Evolutionary conservation across 2,113 vertebrate genomes (phyloP).

Genomic region (Ptyas mucosa): DNA sequence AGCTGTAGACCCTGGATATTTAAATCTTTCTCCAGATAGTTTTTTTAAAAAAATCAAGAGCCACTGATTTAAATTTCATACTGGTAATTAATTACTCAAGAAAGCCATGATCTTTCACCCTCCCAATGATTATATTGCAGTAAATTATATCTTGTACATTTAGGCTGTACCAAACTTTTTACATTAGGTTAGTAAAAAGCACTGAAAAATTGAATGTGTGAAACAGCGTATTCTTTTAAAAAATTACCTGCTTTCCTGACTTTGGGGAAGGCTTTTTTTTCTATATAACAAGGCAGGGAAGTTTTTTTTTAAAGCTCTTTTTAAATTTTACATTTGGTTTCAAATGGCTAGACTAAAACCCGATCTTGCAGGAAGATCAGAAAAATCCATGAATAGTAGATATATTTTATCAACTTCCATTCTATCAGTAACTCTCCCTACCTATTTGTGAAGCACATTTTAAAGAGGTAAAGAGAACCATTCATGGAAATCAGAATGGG

Average conservation of each 20-base stretch:
- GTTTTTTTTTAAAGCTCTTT: background rate
- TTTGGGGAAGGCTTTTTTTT: background rate
- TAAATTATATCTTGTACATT: background rate
- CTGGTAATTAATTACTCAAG: too few relatives aligned
- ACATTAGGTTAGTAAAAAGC: background rate
- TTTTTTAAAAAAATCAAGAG: background rate
- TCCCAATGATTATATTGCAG: background rate
- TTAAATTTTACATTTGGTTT: background rate
- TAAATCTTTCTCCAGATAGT: background rate
- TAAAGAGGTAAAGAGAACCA: background rate
- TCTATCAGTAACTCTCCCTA: background rate
- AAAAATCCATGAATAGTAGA: too few relatives aligned
- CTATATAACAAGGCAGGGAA: background rate
- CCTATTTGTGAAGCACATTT: background rate
- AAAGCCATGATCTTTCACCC: background rate
- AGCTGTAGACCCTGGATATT: background rate
- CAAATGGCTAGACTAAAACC: background rate
- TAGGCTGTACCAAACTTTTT: background rate
- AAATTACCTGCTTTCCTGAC: background rate
- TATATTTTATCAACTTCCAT: background rate
- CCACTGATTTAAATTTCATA: background rate
- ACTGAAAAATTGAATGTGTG: background rate
- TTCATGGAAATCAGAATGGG: background rate
- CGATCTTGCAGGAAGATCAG: background rate
- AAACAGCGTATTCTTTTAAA: background rate